Base-by-base conservation (phyloP, 2,888 invertebrate genomes). In the Aphodius sticticus region DNA sequence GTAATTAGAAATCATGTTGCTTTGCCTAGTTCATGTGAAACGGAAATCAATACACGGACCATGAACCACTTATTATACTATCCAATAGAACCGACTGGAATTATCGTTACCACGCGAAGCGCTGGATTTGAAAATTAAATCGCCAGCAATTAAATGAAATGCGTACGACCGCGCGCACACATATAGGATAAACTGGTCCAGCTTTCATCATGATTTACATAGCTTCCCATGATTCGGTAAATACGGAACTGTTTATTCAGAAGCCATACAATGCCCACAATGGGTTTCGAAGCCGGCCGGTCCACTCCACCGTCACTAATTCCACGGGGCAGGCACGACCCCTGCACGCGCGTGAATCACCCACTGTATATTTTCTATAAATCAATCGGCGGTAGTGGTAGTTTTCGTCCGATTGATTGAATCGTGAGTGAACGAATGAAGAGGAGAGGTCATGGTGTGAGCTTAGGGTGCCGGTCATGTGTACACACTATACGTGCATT, bases 341-440 rank as follows among this genome's bases (percentile, higher is more conserved):
- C 53, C 53, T 53, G 53, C 53, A 53, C 26, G 35, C 71, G 74
- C 37, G 74, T 74, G 74, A 74, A 26, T 74, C 74, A 74, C 35
- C 74, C n/a, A 53, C 53, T 37, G 35, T 74, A 36, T 74, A 74
- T 74, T 74, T 74, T 74, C 36, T 74, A 37, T 74, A 74, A 74
- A 74, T 74, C 74, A n/a, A 35, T 37, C 74, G 35, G 74, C 36
- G 37, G 74, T n/a, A 37, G 74, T 74, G 74, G 74, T 37, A 74
- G 74, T 74, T 74, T 74, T 35, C 74, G 74, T 74, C 35, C 74
- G 74, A 74, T 74, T 74, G 74, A 74, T 74, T 74, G 74, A 74
- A 74, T 74, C 9, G 74, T 74, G 74, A 74, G 74, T 12, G 53
- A 12, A 12, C 12, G 53, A 53, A 53, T 53, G 53, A 53, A 53